Percentiles rank a stretch among this genome's conserved stretches.
Evolutionary conservation across 2,113 vertebrate genomes (phyloP).

Genomic region (Phrynocephalus versicolor): DNA sequence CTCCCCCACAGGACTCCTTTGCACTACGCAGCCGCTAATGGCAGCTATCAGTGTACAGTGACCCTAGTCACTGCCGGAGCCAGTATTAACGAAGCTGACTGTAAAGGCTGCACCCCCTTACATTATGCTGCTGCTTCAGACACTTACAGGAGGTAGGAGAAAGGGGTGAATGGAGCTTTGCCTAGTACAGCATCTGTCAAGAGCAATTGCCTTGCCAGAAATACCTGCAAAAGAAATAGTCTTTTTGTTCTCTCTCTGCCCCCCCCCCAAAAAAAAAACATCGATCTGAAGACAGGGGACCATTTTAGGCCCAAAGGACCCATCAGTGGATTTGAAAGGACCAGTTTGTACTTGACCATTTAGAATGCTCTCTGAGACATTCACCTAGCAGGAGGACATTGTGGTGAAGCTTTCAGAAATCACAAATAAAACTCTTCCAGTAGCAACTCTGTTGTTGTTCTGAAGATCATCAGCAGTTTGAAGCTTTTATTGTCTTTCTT

Average conservation of each 20-base stretch:
- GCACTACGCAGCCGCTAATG: conserved; percentile 93
- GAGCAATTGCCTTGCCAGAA: not conserved
- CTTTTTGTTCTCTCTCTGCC: not conserved
- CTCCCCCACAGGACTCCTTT: conserved; percentile 82
- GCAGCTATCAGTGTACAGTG: conserved; percentile 89
- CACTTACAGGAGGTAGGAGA: conserved; percentile 85
- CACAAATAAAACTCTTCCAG: not conserved
- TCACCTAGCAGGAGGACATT: not conserved
- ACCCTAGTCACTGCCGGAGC: conserved; percentile 87
- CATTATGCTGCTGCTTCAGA: conserved; percentile 93
- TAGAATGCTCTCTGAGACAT: not conserved
- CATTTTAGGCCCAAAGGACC: not conserved
- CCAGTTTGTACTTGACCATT: not conserved
- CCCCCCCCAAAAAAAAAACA: not conserved
- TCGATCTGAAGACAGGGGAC: not conserved
- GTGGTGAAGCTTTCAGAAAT: not conserved
- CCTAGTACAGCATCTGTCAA: too few species aligned
- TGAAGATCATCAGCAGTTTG: not conserved
- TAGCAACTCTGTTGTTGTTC: not conserved
- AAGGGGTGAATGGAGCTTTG: accelerated
- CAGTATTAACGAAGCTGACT: conserved; percentile 86
- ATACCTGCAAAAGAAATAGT: too few species aligned
- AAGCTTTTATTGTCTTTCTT: not conserved
- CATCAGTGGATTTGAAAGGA: not conserved
- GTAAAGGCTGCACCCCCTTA: conserved; percentile 89